Conservation (phyloP, 2,113 vertebrate genomes). For the Sus scrofa region DNA sequence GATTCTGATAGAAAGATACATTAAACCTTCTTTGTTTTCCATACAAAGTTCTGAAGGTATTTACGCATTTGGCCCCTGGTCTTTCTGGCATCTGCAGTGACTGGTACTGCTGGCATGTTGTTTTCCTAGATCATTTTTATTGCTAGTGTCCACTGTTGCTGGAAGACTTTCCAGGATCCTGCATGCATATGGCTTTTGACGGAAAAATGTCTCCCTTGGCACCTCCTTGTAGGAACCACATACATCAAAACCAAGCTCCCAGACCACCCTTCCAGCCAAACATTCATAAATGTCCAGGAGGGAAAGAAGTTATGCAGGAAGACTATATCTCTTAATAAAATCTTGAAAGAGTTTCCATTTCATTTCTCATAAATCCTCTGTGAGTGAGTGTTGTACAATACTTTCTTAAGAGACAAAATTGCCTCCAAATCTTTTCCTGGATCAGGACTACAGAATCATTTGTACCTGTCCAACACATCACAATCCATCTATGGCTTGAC, state of each 20-base stretch:
- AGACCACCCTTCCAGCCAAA: slow-evolving; percentile 75
- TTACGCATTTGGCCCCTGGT: background rate
- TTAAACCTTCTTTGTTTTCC: slow-evolving; percentile 37
- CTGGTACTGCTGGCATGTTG: background rate
- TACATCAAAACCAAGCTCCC: slow-evolving; percentile 76
- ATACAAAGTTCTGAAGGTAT: background rate
- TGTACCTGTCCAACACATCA: slow-evolving; percentile 41
- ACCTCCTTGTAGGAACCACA: slow-evolving; percentile 59
- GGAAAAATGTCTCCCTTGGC: slow-evolving; percentile 81
- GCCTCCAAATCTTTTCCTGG: slow-evolving; percentile 68
- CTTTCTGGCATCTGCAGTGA: background rate
- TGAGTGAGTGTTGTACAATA: slow-evolving; percentile 59
- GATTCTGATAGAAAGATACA: background rate
- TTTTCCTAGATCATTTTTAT: slow-evolving; percentile 65
- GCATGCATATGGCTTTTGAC: slow-evolving; percentile 62
- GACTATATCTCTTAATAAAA: slow-evolving; percentile 83
- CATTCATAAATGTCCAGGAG: slow-evolving; percentile 77
- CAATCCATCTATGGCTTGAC: slow-evolving; percentile 61
- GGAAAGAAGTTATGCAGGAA: slow-evolving; percentile 75
- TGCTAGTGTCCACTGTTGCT: slow-evolving; percentile 51
- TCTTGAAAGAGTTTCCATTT: slow-evolving; percentile 82
- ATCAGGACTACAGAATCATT: slow-evolving; percentile 50
- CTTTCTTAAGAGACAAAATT: slow-evolving; percentile 78
- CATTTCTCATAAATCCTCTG: slow-evolving; percentile 82
- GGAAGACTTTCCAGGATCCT: slow-evolving; percentile 70